phyloP scores from a whole-genome alignment of 1,140 invertebrate species.

The Bradysia coprophila region DNA sequence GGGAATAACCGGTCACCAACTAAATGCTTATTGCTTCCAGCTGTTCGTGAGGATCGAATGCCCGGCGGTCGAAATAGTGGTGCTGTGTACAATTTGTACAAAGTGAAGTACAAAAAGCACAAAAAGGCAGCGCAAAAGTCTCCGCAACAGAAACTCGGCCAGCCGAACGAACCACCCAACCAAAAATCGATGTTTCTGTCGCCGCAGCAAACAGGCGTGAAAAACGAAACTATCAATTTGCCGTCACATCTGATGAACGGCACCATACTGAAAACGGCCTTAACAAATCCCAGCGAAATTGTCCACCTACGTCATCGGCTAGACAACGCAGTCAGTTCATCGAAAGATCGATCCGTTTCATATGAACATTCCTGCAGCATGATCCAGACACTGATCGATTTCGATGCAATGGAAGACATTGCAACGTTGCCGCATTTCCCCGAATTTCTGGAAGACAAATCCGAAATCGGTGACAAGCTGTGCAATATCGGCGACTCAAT shows the following conservation, averaged over 20 bases:
- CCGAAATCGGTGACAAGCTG: conserved; percentile 77
- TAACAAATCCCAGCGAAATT: conserved; percentile 85
- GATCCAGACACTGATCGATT: conserved; percentile 81
- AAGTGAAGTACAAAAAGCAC: conserved; percentile 98
- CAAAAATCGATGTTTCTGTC: conserved; percentile 14
- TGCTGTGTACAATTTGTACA: conserved; percentile 97
- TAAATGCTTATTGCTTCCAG: conserved; percentile 30
- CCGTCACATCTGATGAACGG: conserved; percentile 66
- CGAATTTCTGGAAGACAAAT: conserved; percentile 75
- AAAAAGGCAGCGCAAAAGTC: conserved; percentile 50
- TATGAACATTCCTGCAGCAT: conserved; percentile 63
- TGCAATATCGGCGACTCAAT: conserved; percentile 92
- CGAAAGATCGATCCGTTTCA: conserved; percentile 61
- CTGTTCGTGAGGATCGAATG: conserved; percentile 96
- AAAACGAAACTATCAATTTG: conserved; percentile 24
- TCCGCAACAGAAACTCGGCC: conserved; percentile 10
- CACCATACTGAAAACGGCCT: conserved; percentile 81
- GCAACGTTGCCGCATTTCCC: conserved; percentile 78
- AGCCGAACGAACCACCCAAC: conserved; percentile 3
- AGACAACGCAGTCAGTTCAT: conserved; percentile 71
- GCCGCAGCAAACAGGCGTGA: conserved; percentile 20
- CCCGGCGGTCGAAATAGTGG: conserved; percentile 96
- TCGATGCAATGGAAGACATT: conserved; percentile 90
- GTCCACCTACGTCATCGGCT: conserved; percentile 71
- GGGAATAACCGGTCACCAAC: too few relatives aligned